Evolutionary conservation across 2,113 vertebrate genomes (phyloP), one percentile per base, ranked within the genome.

Genomic region (Psettodes erumei): DNA sequence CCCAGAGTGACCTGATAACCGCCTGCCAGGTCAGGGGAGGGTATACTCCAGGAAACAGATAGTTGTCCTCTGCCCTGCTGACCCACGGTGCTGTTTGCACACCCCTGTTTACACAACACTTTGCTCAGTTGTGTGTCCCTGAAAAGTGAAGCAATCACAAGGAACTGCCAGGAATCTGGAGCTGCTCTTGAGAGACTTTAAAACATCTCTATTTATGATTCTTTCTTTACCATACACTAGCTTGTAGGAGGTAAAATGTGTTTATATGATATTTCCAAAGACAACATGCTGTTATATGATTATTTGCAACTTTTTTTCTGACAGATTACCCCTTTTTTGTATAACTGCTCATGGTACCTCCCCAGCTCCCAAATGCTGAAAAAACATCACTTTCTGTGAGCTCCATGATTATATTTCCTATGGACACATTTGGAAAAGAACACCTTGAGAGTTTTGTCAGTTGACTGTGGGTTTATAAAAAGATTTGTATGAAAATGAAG

Each of bases 1-100:
- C 90, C 81, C 54, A 2, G 6, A n/a, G 23, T 87, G 88, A 91
- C 90, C 89, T 86, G 83, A 71, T 77, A 81, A 74, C 68, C 74
- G 82, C 23, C 75, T 71, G 75, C 74, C 70, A 71, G 81, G 81
- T 89, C 68, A 70, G 47, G 43, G 55, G 50, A 75, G 69, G 51
- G 63, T 66, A 38, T 76, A 86, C 64, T 82, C 56, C 72, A 68
- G 79, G 85, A 90, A 86, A 84, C 71, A 32, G 81, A 87, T 85
- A 64, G 79, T 72, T 81, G 67, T 87, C 85, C 77, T 71, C 45
- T 88, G 87, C 45, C 75, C 79, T 18, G 68, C 62, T 82, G 87
- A 85, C 87, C 87, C 5, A 3, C 47, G 2, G 59, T 7, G 0
- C 51, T 79, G 78, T 87, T 79, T 88, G 74, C 73, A 68, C 75